These are phyloP conservation scores for Netelia virgata DNA, from an alignment of 2,888 invertebrate species.

Conservation along the genomic window DNA sequence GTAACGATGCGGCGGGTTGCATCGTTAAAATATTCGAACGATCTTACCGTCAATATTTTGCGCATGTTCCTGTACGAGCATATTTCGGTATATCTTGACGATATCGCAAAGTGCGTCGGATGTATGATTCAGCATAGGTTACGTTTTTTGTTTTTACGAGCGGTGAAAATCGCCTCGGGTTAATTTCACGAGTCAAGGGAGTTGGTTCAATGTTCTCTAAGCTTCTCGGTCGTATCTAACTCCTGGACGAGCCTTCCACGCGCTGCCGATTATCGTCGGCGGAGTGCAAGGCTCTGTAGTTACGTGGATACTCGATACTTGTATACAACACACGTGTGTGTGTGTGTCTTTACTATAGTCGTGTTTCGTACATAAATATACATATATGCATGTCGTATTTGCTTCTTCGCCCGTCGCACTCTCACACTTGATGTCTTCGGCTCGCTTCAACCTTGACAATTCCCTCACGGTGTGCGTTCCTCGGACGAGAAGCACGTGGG, in stretches of 20 bases:
- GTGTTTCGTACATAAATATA: neutral
- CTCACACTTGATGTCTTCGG: neutral
- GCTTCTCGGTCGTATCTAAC: neutral
- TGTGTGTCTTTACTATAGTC: neutral
- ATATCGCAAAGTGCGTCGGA: slow-evolving; percentile 1
- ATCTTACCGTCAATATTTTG: neutral
- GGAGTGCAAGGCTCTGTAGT: slow-evolving; percentile 45
- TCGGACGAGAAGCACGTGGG: neutral
- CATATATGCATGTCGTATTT: neutral
- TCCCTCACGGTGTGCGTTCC: neutral
- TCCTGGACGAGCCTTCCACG: slow-evolving; percentile 28
- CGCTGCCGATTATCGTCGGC: slow-evolving; percentile 37
- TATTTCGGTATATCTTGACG: neutral
- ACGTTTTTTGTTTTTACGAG: slow-evolving; percentile 16
- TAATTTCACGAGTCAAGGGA: neutral
- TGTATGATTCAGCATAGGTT: slow-evolving; percentile 17
- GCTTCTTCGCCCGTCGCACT: neutral
- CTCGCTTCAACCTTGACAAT: neutral
- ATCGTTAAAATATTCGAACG: slow-evolving; percentile 36
- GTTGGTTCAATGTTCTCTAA: slow-evolving; percentile 38
- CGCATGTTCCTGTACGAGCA: neutral
- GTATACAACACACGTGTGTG: neutral
- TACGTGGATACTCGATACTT: neutral
- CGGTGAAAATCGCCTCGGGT: slow-evolving; percentile 25
- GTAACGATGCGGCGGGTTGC: slow-evolving; percentile 45